A percentile compares a stretch with the other conserved stretches of the same genome.
phyloP scores from a whole-genome alignment of 1,140 invertebrate species.

The Oedothorax gibbosus region DNA sequence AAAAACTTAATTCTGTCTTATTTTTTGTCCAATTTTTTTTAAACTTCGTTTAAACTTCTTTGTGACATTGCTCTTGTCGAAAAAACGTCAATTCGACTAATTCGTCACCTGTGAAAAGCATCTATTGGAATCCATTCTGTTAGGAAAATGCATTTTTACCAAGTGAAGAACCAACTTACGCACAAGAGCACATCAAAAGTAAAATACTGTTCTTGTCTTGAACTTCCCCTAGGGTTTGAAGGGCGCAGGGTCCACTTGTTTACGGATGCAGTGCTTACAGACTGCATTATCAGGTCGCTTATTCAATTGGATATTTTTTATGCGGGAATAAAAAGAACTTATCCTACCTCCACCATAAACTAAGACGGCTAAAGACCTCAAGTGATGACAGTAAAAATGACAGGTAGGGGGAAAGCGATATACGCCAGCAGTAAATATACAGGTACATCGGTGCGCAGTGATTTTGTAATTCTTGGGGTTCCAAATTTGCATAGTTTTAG shows the following conservation, averaged over 20 bases:
- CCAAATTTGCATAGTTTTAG: conserved; percentile 22
- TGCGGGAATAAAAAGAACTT: conserved; percentile 11
- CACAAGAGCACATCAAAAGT: too few species aligned
- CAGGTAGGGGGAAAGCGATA: conserved; percentile 1
- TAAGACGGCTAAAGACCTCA: conserved; percentile 34
- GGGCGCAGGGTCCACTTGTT: conserved; percentile 26
- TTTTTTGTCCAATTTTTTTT: too few species aligned
- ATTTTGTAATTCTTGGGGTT: not conserved
- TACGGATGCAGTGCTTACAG: conserved; percentile 34
- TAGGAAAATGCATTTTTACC: too few species aligned
- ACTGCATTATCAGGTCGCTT: conserved; percentile 34
- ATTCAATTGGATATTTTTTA: conserved; percentile 51
- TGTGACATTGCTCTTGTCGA: too few species aligned
- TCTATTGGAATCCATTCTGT: too few species aligned
- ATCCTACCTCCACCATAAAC: conserved; percentile 17
- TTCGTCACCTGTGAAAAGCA: too few species aligned
- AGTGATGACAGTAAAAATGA: conserved; percentile 29
- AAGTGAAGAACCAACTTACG: too few species aligned
- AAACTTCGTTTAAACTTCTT: too few species aligned
- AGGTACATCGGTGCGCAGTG: not conserved
- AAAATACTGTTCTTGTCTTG: too few species aligned
- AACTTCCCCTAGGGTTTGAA: not conserved
- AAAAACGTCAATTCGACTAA: too few species aligned
- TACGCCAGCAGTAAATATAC: not conserved
- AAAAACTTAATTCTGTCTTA: too few species aligned